Evolutionary conservation across 2,797 vertebrate species (phyloP).

Genomic region (Sebastes steindachneri): DNA sequence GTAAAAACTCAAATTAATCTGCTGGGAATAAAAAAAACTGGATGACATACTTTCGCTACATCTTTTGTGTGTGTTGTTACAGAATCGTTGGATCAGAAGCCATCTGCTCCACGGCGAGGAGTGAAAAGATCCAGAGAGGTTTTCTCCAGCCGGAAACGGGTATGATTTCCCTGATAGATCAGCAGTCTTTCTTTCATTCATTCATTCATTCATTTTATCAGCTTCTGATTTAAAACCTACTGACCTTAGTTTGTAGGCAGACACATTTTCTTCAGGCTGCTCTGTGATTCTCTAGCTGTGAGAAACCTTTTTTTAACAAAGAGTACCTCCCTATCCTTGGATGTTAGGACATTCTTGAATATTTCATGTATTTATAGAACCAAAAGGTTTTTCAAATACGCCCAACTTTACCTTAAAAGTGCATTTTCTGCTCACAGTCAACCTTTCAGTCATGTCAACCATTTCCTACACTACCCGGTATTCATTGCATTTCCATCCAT

Average conservation of each 20-base stretch:
- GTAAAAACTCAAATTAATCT: too few species aligned
- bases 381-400: not conserved
- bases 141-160: constrained; percentile 63
- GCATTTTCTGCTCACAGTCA: not conserved
- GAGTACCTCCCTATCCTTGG: not conserved
- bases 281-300: not conserved
- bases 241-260: not conserved
- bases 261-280: not conserved
- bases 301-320: not conserved
- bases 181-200: not conserved
- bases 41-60: not conserved
- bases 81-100: constrained; percentile 42
- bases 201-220: not conserved
- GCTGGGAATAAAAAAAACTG: not conserved
- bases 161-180: constrained; percentile 12
- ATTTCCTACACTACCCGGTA: not conserved
- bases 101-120: constrained; percentile 47
- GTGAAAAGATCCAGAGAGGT: constrained; percentile 70
- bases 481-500: constrained; percentile 4
- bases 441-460: not conserved
- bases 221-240: not conserved
- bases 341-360: not conserved
- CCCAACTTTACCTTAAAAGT: not conserved
- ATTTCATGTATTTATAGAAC: not conserved
- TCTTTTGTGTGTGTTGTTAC: constrained; percentile 6